These are phyloP conservation scores for Panonychus citri DNA, from an alignment of 1,140 invertebrate species.

Conservation along the genomic window DNA sequence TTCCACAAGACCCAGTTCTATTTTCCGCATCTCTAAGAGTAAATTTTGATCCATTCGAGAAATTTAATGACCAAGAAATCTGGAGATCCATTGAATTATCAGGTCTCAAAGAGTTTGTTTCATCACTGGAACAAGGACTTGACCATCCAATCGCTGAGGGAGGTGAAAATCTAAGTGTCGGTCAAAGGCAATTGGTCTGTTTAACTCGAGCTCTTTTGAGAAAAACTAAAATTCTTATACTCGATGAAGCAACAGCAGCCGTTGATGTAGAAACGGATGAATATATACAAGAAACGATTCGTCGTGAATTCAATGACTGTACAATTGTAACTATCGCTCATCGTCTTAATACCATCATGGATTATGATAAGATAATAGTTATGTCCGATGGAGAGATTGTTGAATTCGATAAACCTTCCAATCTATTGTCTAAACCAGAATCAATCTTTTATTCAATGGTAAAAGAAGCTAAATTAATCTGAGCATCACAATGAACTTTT, in stretches of 20 bases:
- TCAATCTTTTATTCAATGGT: neutral
- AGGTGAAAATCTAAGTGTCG: constrained; percentile 37
- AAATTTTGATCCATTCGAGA: constrained; percentile 36
- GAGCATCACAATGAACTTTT: no score
- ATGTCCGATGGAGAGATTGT: constrained; percentile 35
- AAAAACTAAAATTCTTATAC: constrained; percentile 36
- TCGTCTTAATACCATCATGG: constrained; percentile 22
- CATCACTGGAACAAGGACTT: neutral
- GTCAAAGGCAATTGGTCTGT: constrained; percentile 48
- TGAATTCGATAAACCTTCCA: constrained; percentile 67
- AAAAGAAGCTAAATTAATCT: no score
- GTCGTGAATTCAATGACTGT: constrained; percentile 1
- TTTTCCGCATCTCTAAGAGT: constrained; percentile 33
- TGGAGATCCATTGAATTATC: constrained; percentile 17
- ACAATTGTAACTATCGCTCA: constrained; percentile 23
- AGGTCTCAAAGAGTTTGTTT: constrained; percentile 15
- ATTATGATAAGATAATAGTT: constrained; percentile 13
- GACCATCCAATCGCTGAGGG: constrained; percentile 20
- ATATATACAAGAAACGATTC: constrained; percentile 21
- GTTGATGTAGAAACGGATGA: constrained; percentile 43
- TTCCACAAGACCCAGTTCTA: constrained; percentile 44
- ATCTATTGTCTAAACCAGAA: constrained; percentile 25
- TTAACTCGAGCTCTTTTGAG: constrained; percentile 42
- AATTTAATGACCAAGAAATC: constrained; percentile 5
- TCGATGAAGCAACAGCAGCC: constrained; percentile 49